Percentiles rank a stretch among this genome's conserved stretches.
Evolutionary conservation across 2,888 invertebrate species (phyloP).

Genomic region (Phoenoteleia sp.): DNA sequence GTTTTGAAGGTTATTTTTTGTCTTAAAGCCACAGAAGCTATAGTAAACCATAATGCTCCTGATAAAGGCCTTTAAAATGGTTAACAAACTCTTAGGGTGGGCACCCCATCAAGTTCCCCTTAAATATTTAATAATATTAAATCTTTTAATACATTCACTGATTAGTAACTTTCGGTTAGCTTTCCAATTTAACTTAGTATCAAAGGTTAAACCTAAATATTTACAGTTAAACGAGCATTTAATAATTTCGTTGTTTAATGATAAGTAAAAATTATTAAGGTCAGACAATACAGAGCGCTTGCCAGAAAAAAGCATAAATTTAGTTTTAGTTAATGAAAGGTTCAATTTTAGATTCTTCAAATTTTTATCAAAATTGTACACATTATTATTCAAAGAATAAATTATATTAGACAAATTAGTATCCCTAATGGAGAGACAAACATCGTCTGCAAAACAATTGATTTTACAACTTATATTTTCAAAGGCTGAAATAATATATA

Average conservation of each 20-base stretch:
- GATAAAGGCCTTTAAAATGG: conserved; percentile 18
- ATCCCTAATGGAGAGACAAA: not conserved
- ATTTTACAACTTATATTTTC: too few relatives aligned
- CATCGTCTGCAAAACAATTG: not conserved
- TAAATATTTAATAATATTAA: conserved; percentile 50
- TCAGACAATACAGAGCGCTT: too few relatives aligned
- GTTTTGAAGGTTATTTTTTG: not conserved
- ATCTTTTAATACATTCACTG: not conserved
- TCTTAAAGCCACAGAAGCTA: not conserved
- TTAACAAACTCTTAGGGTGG: conserved; percentile 25
- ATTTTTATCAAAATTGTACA: not conserved
- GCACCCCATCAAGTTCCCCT: conserved; percentile 55
- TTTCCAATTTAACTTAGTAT: conserved; percentile 35
- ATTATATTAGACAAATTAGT: too few relatives aligned
- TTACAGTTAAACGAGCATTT: too few relatives aligned
- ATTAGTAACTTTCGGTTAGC: not conserved
- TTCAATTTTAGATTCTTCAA: not conserved
- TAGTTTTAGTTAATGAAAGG: not conserved
- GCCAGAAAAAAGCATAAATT: not conserved
- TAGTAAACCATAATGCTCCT: conserved; percentile 41
- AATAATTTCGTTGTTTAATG: too few relatives aligned
- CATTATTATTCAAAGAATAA: not conserved
- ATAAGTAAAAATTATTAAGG: too few relatives aligned
- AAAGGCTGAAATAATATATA: not conserved
- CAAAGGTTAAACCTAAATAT: not conserved